Percentiles rank a stretch among this genome's conserved stretches.
Conservation (phyloP, 2,113 vertebrate genomes). For the Bothrops jararaca region DNA sequence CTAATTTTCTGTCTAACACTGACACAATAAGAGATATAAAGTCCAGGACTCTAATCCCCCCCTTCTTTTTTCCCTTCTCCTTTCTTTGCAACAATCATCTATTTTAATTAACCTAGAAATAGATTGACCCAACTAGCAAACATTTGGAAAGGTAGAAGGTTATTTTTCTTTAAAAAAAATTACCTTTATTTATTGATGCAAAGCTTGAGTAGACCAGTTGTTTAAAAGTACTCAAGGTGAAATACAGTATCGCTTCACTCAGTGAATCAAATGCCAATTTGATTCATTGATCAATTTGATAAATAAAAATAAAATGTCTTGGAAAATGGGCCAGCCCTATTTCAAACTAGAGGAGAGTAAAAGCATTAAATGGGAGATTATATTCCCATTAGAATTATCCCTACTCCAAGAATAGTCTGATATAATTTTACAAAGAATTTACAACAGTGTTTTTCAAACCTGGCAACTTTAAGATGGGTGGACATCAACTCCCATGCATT, state of each 20-base stretch:
- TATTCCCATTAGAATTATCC: not conserved
- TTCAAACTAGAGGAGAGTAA: not conserved
- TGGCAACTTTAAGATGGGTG: not conserved
- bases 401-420: not conserved
- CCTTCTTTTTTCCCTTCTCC: not conserved
- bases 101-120: constrained; percentile 20
- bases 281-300: not conserved
- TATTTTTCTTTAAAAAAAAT: not conserved
- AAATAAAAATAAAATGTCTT: not conserved
- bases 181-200: constrained; percentile 1
- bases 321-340: too few species aligned
- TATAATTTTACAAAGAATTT: not conserved
- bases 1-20: constrained; percentile 40
- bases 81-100: not conserved
- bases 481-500: not conserved
- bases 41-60: not conserved
- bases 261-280: too few species aligned
- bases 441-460: not conserved
- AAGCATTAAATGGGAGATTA: not conserved
- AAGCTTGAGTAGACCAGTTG: not conserved
- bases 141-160: not conserved
- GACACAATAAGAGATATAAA: constrained; percentile 10
- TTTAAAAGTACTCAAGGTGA: not conserved
- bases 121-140: not conserved
- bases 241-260: not conserved